Conservation (phyloP, 2,888 invertebrate species). For the Xestia sexstrigata region DNA sequence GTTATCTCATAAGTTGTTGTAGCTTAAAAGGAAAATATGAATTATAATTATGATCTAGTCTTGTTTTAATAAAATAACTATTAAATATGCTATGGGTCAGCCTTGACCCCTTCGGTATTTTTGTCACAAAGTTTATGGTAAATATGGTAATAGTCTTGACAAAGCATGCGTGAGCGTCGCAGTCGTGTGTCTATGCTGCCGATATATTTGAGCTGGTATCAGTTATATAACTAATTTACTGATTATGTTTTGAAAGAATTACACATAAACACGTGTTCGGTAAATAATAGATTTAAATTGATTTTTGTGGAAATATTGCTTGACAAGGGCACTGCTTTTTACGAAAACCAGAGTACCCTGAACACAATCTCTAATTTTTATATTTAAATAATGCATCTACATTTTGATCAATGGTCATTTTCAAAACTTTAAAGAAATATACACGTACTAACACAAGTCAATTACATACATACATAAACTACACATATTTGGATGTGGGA, state of each 20-base stretch:
- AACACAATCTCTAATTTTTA: not conserved
- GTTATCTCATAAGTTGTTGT: slow-evolving; percentile 10
- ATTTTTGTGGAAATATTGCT: not conserved
- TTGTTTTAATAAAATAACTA: slow-evolving; percentile 41
- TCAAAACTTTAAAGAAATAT: not conserved
- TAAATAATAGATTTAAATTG: not conserved
- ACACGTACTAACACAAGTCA: not conserved
- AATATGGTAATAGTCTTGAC: slow-evolving; percentile 19
- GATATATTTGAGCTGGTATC: slow-evolving; percentile 3
- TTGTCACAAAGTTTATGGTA: slow-evolving; percentile 39
- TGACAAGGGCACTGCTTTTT: not conserved
- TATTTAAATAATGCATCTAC: not conserved
- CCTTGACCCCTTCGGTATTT: slow-evolving; percentile 60
- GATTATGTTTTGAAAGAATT: slow-evolving; percentile 37
- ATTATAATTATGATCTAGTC: slow-evolving; percentile 24
- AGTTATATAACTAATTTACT: slow-evolving; percentile 40
- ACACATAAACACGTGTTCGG: slow-evolving; percentile 22
- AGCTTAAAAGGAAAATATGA: slow-evolving; percentile 20
- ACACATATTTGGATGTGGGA: too few species aligned
- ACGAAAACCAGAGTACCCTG: not conserved
- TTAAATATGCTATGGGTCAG: slow-evolving; percentile 26
- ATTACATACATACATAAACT: not conserved
- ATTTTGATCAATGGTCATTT: not conserved
- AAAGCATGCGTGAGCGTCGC: slow-evolving; percentile 33
- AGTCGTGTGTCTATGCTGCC: slow-evolving; percentile 13